Evolutionary conservation across 1,140 invertebrate genomes (phyloP), one percentile per base, ranked within the genome.

Genomic region (Anthonomus grandis): DNA sequence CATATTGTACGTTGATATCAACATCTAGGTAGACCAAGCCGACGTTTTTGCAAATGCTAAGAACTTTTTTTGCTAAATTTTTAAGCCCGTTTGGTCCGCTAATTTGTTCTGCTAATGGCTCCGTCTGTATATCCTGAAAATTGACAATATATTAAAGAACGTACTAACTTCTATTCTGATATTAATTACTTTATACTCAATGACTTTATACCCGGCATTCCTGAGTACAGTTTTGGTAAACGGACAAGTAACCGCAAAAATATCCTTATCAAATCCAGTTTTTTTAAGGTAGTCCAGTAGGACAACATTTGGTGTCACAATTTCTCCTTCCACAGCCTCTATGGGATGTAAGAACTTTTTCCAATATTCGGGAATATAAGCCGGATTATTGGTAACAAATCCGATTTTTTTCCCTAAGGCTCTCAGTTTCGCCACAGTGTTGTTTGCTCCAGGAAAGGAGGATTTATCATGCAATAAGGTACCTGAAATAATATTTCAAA

Each of bases 31-130:
- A 22, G 5, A 56, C 25, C 3, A 31, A 5, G 8, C 44, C 36
- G 1, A 56, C 53, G 48, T 56, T 56, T 56, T 56, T 47, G 19
- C 53, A 56, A 4, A 37, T n/a, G 3, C 44, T 8, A 55, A 9
- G 12, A 23, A 21, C 27, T n/a, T n/a, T 15, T 0, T 13, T 6
- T 13, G 12, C 25, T 15, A 17, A 18, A 17, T 6, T 13, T 48
- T 31, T 31, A 6, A 31, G 27, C n/a, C 27, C 45, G 8, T 31
- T 15, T 9, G 21, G 2, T 34, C 13, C 45, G 6, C 12, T 18
- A 12, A 2, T 17, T 9, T 3, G 15, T 17, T 27, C 24, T 12
- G 27, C 45, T 9, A 48, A 12, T 17, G 9, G 9, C 18, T 6
- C 9, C 3, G 45, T n/a, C n/a, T 17, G 25, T 1, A 48, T 17